These are phyloP conservation scores for Drosophila demipolita DNA, from an alignment of 2,888 invertebrate species.

Conservation along the genomic window DNA sequence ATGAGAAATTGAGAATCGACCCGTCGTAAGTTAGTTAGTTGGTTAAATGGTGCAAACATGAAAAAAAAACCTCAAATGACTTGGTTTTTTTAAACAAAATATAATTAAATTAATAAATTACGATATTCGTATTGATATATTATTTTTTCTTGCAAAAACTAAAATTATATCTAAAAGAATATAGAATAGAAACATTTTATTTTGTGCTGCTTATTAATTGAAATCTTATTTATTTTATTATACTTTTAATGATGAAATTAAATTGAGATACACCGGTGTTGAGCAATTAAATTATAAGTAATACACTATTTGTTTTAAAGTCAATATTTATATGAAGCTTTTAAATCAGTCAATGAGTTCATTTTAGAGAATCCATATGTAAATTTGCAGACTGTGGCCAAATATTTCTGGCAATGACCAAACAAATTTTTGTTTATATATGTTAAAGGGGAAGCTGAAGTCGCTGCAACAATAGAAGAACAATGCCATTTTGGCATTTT, in stretches of 20 bases:
- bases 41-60: too few species aligned
- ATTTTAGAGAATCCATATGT: not conserved
- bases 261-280: not conserved
- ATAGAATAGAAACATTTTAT: not conserved
- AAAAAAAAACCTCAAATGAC: not conserved
- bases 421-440: not conserved
- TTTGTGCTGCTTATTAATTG: not conserved
- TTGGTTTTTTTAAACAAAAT: not conserved
- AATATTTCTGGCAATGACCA: not conserved
- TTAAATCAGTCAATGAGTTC: not conserved
- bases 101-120: not conserved
- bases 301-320: not conserved
- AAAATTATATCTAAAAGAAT: not conserved
- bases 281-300: not conserved
- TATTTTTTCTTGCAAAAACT: not conserved
- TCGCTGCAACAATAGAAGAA: not conserved
- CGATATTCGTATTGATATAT: not conserved
- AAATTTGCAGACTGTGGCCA: not conserved
- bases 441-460: not conserved
- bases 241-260: not conserved
- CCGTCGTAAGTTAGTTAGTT: too few species aligned
- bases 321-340: not conserved
- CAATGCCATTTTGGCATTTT: constrained; percentile 13
- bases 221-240: not conserved
- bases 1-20: too few species aligned